Percentiles rank a stretch among this genome's conserved stretches.
Conservation (phyloP, 2,888 invertebrate species). For the Archips xylosteana region DNA sequence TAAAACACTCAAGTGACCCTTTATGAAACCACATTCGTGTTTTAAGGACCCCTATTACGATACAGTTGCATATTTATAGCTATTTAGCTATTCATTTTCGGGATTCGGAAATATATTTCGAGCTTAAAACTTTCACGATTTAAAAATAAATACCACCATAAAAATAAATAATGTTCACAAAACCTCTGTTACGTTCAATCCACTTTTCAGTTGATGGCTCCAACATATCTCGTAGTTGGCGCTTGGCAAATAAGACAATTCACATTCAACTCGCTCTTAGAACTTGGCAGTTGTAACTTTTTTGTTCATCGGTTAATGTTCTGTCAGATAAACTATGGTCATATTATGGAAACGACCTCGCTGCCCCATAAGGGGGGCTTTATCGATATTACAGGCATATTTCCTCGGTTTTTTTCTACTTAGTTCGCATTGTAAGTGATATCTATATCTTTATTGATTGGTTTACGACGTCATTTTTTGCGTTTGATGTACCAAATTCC, state of each 20-base stretch:
- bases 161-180: neutral
- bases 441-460: constrained; percentile 42
- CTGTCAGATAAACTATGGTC: constrained; percentile 32
- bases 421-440: constrained; percentile 18
- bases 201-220: neutral
- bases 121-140: too few species aligned
- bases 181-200: neutral
- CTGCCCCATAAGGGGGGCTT: constrained; percentile 28
- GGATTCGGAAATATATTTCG: too few species aligned
- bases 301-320: constrained; percentile 29
- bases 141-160: neutral
- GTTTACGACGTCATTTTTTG: constrained; percentile 24
- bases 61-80: too few species aligned
- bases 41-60: too few species aligned
- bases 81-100: too few species aligned
- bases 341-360: constrained; percentile 38
- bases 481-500: constrained; percentile 22
- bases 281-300: constrained; percentile 2
- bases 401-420: constrained; percentile 32
- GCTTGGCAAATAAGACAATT: constrained; percentile 22
- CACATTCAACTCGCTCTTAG: constrained; percentile 22
- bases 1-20: too few species aligned
- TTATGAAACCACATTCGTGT: too few species aligned
- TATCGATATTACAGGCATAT: constrained; percentile 35
- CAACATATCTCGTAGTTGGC: neutral